phyloP scores from a whole-genome alignment of 2,797 vertebrate genomes.

The Mormyrops attenuatus region DNA sequence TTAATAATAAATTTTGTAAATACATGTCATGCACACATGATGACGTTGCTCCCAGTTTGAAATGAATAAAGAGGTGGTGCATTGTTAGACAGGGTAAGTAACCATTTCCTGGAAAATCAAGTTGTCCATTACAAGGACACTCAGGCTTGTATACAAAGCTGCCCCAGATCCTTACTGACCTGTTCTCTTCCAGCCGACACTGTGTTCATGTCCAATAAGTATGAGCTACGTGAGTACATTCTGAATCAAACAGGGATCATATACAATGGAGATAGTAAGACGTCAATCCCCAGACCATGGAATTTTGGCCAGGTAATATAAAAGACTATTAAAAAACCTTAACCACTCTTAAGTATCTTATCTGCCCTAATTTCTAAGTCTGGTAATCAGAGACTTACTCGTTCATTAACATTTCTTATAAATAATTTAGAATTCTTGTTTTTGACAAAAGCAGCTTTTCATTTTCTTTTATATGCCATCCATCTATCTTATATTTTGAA shows the following conservation, averaged over 20 bases:
- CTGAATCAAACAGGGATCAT: constrained; percentile 67
- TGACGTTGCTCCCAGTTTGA: neutral
- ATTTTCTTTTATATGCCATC: neutral
- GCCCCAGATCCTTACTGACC: neutral
- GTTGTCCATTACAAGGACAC: constrained; percentile 21
- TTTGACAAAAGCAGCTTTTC: neutral
- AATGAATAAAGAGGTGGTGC: neutral
- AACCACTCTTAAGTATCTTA: neutral
- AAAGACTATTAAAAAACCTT: neutral
- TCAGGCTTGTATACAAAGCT: neutral
- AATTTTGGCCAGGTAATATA: constrained; percentile 68
- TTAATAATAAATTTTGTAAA: neutral
- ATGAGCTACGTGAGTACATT: constrained; percentile 67
- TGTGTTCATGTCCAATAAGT: constrained; percentile 59
- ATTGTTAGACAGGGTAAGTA: neutral
- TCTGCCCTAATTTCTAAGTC: neutral
- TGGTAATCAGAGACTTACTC: neutral
- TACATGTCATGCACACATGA: neutral
- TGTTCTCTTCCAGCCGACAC: constrained; percentile 55
- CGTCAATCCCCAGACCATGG: constrained; percentile 61
- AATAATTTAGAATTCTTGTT: neutral
- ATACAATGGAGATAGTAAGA: constrained; percentile 54
- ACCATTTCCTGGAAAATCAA: constrained; percentile 25
- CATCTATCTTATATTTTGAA: neutral
- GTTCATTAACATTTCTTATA: neutral